Conservation (phyloP, 2,888 invertebrate species). For the Amaurobius ferox region DNA sequence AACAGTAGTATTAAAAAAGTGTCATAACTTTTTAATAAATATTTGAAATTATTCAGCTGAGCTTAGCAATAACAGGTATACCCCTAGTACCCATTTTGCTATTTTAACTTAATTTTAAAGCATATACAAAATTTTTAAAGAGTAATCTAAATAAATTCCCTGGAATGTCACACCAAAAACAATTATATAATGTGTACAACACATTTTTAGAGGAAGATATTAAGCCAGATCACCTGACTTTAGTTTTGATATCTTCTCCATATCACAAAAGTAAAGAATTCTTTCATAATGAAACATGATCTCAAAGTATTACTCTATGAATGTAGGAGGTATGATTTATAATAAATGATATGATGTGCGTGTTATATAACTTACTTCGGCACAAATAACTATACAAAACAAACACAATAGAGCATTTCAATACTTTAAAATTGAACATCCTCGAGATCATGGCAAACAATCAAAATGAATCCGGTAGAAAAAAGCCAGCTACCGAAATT, state of each 20-base stretch:
- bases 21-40: too few relatives aligned
- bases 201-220: conserved; percentile 33
- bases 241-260: conserved; percentile 9
- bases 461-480: conserved; percentile 32
- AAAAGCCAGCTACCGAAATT: conserved; percentile 34
- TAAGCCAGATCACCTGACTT: conserved; percentile 29
- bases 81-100: too few relatives aligned
- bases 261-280: conserved; percentile 58
- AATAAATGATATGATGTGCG: conserved; percentile 68
- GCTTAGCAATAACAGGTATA: too few relatives aligned
- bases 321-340: conserved; percentile 49
- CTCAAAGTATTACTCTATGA: conserved; percentile 38
- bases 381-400: conserved; percentile 64
- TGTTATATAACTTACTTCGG: conserved; percentile 60
- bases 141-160: neutral
- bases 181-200: conserved; percentile 23
- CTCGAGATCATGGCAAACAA: conserved; percentile 54
- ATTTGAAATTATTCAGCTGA: too few relatives aligned
- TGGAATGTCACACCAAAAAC: conserved; percentile 31
- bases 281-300: conserved; percentile 39
- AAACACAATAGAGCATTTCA: conserved; percentile 42
- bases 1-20: too few relatives aligned
- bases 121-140: too few relatives aligned
- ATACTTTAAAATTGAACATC: conserved; percentile 43
- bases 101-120: too few relatives aligned